Evolutionary conservation across 2,888 invertebrate genomes (phyloP).

Genomic region (Lymantria dispar): DNA sequence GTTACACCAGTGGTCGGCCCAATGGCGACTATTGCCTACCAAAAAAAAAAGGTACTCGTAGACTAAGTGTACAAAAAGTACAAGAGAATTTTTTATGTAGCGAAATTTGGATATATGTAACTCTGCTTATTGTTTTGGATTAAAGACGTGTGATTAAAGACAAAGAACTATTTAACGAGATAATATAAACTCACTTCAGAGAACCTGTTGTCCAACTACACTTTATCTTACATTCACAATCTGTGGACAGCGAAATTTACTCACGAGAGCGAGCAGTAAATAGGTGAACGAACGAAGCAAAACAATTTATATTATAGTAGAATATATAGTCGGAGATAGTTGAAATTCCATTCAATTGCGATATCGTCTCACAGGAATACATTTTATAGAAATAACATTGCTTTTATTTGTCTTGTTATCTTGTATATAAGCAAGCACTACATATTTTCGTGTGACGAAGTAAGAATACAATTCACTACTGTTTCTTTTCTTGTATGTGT

Average conservation of each 20-base stretch:
- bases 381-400: background rate
- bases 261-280: slow-evolving; percentile 5
- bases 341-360: slow-evolving; percentile 12
- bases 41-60: no score
- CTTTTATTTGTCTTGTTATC: background rate
- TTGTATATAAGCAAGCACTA: background rate
- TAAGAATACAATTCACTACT: no score
- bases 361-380: slow-evolving; percentile 3
- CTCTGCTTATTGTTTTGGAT: no score
- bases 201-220: background rate
- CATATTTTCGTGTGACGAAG: no score
- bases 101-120: no score
- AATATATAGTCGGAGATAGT: slow-evolving; percentile 13
- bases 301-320: slow-evolving; percentile 22
- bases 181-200: background rate
- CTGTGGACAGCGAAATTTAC: slow-evolving; percentile 2
- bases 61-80: no score
- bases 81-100: no score
- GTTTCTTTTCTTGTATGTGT: no score
- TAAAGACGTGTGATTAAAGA: no score
- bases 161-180: no score
- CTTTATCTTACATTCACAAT: slow-evolving; percentile 2
- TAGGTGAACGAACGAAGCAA: slow-evolving; percentile 21
- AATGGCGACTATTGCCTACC: no score
- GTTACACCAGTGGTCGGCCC: no score